These are phyloP conservation scores for Tiliqua scincoides DNA, from an alignment of 2,113 vertebrate species.

Conservation along the genomic window DNA sequence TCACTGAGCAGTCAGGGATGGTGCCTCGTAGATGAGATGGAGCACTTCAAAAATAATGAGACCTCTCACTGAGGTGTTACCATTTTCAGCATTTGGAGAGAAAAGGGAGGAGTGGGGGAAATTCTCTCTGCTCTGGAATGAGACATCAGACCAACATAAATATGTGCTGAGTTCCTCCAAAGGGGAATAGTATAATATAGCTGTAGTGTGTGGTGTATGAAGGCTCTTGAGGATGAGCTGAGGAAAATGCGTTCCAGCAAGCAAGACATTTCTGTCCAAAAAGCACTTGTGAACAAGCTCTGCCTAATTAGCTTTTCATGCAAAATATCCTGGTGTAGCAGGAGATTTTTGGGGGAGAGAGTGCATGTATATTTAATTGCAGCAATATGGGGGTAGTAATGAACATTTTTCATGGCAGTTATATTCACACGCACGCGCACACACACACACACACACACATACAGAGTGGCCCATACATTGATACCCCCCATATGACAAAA, in stretches of 20 bases:
- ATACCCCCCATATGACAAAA: no score
- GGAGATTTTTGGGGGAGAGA: conserved; percentile 39
- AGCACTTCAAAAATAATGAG: conserved; percentile 4
- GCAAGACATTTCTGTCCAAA: conserved; percentile 13
- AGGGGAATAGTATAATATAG: conserved; percentile 20
- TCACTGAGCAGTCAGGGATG: background rate
- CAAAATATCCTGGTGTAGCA: conserved; percentile 29
- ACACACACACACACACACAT: no score
- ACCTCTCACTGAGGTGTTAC: conserved; percentile 1
- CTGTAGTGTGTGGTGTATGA: background rate
- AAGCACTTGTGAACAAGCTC: conserved; percentile 47
- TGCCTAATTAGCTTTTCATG: conserved; percentile 63
- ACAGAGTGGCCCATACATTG: no score
- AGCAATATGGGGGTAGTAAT: conserved; percentile 29
- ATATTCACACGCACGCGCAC: background rate
- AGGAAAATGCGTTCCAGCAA: conserved; percentile 46
- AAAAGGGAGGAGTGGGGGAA: background rate
- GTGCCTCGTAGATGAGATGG: background rate
- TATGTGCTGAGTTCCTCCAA: background rate
- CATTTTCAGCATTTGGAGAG: background rate
- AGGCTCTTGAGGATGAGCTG: conserved; percentile 11
- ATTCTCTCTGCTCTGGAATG: background rate
- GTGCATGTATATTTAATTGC: conserved; percentile 48
- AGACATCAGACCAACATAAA: background rate
- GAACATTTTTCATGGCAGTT: background rate